Evolutionary conservation across 92 coral and sea anemone species (phyloP).

Genomic region (Heteractis magnifica): DNA sequence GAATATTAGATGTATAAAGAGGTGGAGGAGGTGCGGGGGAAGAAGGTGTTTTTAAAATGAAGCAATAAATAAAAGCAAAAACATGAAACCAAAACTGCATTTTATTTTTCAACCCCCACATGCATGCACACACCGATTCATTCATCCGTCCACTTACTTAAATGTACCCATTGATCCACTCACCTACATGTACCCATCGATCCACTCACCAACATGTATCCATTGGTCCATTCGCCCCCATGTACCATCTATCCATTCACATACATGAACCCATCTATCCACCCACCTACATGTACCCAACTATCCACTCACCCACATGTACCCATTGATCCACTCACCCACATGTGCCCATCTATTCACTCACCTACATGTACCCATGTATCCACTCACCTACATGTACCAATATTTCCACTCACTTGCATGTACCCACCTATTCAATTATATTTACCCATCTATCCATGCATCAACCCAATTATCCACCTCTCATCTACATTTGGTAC

Average conservation of each 20-base stretch:
- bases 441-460: neutral
- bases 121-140: neutral
- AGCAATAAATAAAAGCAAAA: no score
- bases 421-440: neutral
- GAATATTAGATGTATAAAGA: neutral
- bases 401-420: neutral
- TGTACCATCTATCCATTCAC: neutral
- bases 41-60: no score
- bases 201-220: neutral
- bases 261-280: neutral
- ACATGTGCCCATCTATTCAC: neutral
- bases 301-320: no score
- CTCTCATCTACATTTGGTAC: slow-evolving; percentile 18
- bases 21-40: no score
- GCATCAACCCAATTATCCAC: neutral
- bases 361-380: neutral
- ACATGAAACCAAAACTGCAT: no score
- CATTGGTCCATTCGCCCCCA: neutral
- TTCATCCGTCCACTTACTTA: neutral
- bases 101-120: neutral
- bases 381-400: neutral
- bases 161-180: neutral
- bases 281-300: no score
- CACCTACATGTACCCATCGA: neutral
- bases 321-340: neutral